Base-by-base conservation (phyloP, 35 echinoderm and acorn worm genomes). In the Apostichopus parvimensis region DNA sequence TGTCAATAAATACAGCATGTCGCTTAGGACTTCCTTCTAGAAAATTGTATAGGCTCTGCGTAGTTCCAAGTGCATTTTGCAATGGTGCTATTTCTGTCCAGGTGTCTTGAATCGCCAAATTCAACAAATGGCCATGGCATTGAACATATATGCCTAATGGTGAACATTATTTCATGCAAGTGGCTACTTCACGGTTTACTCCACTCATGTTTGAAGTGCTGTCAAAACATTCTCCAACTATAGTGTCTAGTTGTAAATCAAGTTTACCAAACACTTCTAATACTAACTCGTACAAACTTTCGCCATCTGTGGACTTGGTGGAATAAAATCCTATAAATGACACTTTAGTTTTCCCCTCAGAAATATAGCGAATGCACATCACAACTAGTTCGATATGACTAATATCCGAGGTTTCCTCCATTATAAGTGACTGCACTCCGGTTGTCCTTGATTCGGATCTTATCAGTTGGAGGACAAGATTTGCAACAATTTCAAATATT, bases 181-280 rank as follows among this genome's bases (percentile, higher is more conserved):
- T 57, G 8, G 62, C 61, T 14, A 62, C 1, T 22, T 8, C 3
- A 4, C 57, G 57, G 11, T 60, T 60, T 8, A 89, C 25, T 76
- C 87, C 87, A 68, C 65, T 61, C 86, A 88, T 72, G 22, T 88
- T 68, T 88, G 86, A 88, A 66, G 86, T 6, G 17, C 56, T 2
- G 5, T 88, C 86, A 5, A 88, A 88, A 9, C 86, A 88, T 71
- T 90, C 87, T 77, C 87, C 87, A 73, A 73, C 87, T 90, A 73
- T 90, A 90, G 87, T 90, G 87, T 90, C 87, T 73, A 90, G 87
- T 21, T 90, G 87, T 90, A 90, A 77, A 77, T 90, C 87, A 90
- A 90, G 60, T 26, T 77, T 73, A 13, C 87, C 12, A 77, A 90
- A 90, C 87, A 90, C 87, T 90, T 90, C 87, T 28, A 73, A 21